Base-by-base conservation (phyloP, 2,113 vertebrate species). In the Otocyon megalotis region DNA sequence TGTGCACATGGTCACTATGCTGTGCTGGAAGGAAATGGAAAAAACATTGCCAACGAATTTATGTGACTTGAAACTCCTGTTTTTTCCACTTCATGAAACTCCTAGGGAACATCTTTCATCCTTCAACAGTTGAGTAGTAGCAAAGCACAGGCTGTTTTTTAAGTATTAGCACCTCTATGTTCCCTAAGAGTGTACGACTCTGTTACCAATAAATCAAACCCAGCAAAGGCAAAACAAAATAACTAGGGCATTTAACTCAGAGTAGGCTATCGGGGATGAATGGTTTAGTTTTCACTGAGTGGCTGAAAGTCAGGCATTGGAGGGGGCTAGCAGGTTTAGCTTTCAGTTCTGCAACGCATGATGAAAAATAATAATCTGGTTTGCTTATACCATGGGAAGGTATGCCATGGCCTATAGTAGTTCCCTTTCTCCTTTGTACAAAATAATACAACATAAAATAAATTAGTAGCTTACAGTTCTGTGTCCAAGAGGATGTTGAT, bases 401-500 rank as follows among this genome's bases (percentile, higher is more conserved):
- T 53, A 92, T 96, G 28, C n/a, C 43, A 50, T 10, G 84, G 50
- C 43, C 76, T 94, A 16, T 9, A 58, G 95, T 35, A 50, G 50
- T 43, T 76, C 14, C 19, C 79, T 90, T 90, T 90, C 35, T 92
- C 54, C 43, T 96, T 97, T 97, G 92, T 97, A 87, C 97, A 97
- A 98, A 98, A 97, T 86, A 98, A 97, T 89, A 85, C 0, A 3
- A 97, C 80, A 97, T 98, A 90, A 97, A 97, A 98, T 96, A 96
- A 97, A 97, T 97, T 96, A 94, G 82, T 50, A 79, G 87, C 77
- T 62, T 94, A 89, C 15, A 72, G 32, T 93, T 98, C 77, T 90
- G 86, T 56, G 90, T 98, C 84, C 94, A 96, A 98, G 86, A 97
- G 71, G 96, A 97, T 97, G 97, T 98, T 93, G 96, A 98, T 95